Evolutionary conservation across 2,888 invertebrate species (phyloP), one percentile per base, ranked within the genome.

Genomic region (Lepidonotus clava): DNA sequence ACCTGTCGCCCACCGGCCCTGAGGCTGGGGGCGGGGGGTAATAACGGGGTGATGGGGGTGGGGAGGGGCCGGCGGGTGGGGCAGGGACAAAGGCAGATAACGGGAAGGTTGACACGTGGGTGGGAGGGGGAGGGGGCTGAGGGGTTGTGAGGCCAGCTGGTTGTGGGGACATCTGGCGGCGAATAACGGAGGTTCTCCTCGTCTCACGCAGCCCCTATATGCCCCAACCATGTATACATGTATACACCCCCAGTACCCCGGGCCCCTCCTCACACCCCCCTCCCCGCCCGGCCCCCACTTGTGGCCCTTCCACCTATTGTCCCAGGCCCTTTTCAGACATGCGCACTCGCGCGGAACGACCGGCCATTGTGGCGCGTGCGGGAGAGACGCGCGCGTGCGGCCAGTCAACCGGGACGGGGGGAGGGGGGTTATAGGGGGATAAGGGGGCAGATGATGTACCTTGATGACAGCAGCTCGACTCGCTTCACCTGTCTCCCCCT

Each of bases 371-470:
- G 61, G 61, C 61, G 61, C 61, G 61, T 61, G 61, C 61, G 61
- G 28, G 28, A 24, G 61, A 61, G 28, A 61, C 61, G 61, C 28
- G 61, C 61, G 61, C 24, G n/a, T 61, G 61, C 61, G 61, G 24
- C 28, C 61, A 61, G 61, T 32, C 61, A 61, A 28, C 28, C 61
- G 28, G 28, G 61, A 61, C 61, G 61, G 61, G 61, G 61, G 61
- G 24, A 11, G 61, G 61, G 61, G 61, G 24, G 56, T n/a, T n/a
- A n/a, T n/a, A n/a, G 56, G 56, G 56, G 8, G 61, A 28, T 1
- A 32, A 28, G 61, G 61, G 14, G 38, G 38, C 38, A 76, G 76
- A 76, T 76, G 76, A 76, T 76, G 76, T 76, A 76, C 76, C 38
- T 21, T 76, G 76, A 76, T 76, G 76, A 76, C 76, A 36, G 76